Evolutionary conservation across 2,113 vertebrate genomes (phyloP).

Genomic region (Crotophaga sulcirostris): DNA sequence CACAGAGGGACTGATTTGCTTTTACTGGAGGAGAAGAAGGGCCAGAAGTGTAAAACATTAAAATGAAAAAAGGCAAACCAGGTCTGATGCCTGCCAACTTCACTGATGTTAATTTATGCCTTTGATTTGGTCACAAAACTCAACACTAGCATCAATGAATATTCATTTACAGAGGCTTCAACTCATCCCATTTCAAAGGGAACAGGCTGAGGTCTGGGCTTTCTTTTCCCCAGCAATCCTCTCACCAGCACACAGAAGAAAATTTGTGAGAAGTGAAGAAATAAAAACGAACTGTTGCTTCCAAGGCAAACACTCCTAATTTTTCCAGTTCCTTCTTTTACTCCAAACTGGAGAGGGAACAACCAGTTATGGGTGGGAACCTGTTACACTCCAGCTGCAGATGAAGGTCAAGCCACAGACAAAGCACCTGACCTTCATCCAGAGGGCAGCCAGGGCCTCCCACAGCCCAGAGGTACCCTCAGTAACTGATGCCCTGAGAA

Average conservation of each 20-base stretch:
- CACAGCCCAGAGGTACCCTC: background rate
- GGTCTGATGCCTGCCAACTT: background rate
- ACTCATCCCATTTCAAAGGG: background rate
- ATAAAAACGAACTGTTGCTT: background rate
- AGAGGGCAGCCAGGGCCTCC: background rate
- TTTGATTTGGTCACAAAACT: constrained; percentile 51
- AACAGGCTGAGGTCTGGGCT: background rate
- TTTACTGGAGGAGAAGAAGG: background rate
- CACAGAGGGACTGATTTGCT: background rate
- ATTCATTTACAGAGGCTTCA: constrained; percentile 14
- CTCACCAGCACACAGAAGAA: background rate
- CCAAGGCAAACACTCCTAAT: background rate
- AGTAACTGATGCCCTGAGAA: accelerated
- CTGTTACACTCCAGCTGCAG: background rate
- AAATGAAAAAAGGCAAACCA: background rate
- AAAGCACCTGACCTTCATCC: background rate
- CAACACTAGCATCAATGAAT: constrained; percentile 8
- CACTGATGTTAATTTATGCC: constrained; percentile 41
- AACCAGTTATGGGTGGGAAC: background rate
- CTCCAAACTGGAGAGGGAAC: background rate
- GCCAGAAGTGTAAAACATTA: background rate
- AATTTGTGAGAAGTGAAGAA: background rate
- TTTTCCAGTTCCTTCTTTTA: background rate
- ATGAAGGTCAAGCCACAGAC: background rate
- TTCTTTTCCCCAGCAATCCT: background rate